Evolutionary conservation across 1,140 invertebrate species (phyloP).

Genomic region (Antheraea mylitta): DNA sequence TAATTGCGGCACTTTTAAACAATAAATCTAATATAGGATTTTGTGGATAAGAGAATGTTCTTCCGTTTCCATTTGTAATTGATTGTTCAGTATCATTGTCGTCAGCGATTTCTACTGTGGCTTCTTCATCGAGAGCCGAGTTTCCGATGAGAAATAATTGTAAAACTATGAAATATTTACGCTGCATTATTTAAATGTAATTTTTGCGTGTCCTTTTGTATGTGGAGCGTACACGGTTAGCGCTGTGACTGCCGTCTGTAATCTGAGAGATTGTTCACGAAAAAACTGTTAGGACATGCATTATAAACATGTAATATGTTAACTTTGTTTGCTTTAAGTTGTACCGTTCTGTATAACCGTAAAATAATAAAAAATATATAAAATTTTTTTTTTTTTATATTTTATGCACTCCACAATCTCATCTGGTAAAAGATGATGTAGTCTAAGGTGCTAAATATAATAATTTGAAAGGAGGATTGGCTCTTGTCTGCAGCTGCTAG

Average conservation of each 20-base stretch:
- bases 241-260: neutral
- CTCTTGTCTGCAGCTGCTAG: too few species aligned
- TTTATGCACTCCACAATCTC: too few species aligned
- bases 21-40: constrained; percentile 37
- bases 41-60: constrained; percentile 28
- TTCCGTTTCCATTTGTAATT: constrained; percentile 14
- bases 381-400: too few species aligned
- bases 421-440: too few species aligned
- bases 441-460: too few species aligned
- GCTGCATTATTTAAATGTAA: neutral
- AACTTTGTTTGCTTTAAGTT: too few species aligned
- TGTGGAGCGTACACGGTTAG: neutral
- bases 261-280: neutral
- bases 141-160: neutral
- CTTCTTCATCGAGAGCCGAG: constrained; percentile 3
- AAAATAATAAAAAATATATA: too few species aligned
- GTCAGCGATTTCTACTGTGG: constrained; percentile 1
- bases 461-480: too few species aligned
- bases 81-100: neutral
- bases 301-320: neutral
- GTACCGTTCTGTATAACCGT: too few species aligned
- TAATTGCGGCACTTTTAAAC: constrained; percentile 24
- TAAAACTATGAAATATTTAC: neutral
- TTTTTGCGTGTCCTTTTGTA: neutral
- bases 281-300: neutral